Conservation (phyloP, 2,113 vertebrate genomes). For the Motacilla tschutschensis region DNA sequence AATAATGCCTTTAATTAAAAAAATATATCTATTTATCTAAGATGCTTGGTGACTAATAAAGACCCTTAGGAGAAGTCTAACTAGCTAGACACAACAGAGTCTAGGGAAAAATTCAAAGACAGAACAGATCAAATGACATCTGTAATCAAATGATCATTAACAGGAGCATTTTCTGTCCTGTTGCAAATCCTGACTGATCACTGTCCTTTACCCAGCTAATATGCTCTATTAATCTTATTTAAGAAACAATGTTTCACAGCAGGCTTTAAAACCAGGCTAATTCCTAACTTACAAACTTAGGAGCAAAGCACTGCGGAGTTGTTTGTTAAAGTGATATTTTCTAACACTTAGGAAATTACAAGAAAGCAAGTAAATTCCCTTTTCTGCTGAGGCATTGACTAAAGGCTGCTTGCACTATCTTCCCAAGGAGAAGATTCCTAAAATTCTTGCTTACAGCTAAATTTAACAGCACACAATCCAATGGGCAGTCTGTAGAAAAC, state of each 20-base stretch:
- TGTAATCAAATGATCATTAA: constrained; percentile 35
- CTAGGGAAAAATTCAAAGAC: background rate
- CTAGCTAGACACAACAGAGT: background rate
- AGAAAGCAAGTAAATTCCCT: background rate
- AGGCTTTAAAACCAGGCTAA: background rate
- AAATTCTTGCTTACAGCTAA: background rate
- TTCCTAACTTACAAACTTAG: background rate
- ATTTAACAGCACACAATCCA: background rate
- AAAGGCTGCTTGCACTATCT: background rate
- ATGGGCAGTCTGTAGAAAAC: background rate
- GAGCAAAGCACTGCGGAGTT: background rate
- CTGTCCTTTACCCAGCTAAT: constrained; percentile 11
- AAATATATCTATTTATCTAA: background rate
- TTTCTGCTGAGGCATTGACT: background rate
- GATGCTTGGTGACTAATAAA: background rate
- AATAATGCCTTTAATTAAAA: constrained; percentile 20
- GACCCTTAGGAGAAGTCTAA: constrained; percentile 21
- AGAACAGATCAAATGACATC: background rate
- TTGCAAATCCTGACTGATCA: background rate
- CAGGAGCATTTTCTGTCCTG: background rate
- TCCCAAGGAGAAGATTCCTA: background rate
- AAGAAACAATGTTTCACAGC: background rate
- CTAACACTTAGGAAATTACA: background rate
- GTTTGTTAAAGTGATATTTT: background rate
- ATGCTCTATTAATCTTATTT: constrained; percentile 4